Evolutionary conservation across 64 coral and sea anemone genomes (phyloP).

Genomic region (Cladopsammia gracilis): DNA sequence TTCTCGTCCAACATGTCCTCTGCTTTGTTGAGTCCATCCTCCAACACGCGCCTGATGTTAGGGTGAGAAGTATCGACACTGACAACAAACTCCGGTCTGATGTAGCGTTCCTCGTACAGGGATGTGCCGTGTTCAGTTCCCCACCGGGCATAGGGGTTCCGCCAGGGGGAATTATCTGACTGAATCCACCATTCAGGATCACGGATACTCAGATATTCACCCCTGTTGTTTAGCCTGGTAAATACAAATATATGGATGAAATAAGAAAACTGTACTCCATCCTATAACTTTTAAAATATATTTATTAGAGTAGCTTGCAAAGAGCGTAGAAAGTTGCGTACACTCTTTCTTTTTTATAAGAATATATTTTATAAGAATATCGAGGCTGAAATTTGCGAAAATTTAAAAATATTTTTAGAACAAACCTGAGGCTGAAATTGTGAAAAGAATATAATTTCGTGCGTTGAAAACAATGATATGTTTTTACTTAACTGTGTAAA

Average conservation of each 20-base stretch:
- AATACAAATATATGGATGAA: neutral
- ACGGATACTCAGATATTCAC: constrained; percentile 76
- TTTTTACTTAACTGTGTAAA: too few relatives aligned
- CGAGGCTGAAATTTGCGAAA: too few relatives aligned
- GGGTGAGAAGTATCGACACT: constrained; percentile 70
- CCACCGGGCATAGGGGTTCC: constrained; percentile 73
- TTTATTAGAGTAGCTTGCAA: too few relatives aligned
- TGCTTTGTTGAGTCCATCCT: constrained; percentile 63
- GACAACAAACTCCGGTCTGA: constrained; percentile 78
- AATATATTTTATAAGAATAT: too few relatives aligned
- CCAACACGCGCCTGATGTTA: constrained; percentile 58
- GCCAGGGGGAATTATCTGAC: constrained; percentile 73
- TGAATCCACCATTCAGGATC: constrained; percentile 90
- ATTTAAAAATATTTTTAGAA: too few relatives aligned
- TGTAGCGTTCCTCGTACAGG: constrained; percentile 72
- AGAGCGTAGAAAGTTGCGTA: too few relatives aligned
- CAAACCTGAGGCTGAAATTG: too few relatives aligned
- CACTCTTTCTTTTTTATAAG: too few relatives aligned
- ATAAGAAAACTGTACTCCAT: neutral
- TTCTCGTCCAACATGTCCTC: constrained; percentile 44
- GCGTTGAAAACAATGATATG: too few relatives aligned
- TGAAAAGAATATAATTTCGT: too few relatives aligned
- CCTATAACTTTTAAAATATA: too few relatives aligned
- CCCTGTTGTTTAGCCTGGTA: constrained; percentile 75
- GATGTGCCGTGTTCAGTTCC: constrained; percentile 73